Evolutionary conservation across 2,797 vertebrate species (phyloP), one percentile per base, ranked within the genome.

Genomic region (Rousettus madagascariensis): DNA sequence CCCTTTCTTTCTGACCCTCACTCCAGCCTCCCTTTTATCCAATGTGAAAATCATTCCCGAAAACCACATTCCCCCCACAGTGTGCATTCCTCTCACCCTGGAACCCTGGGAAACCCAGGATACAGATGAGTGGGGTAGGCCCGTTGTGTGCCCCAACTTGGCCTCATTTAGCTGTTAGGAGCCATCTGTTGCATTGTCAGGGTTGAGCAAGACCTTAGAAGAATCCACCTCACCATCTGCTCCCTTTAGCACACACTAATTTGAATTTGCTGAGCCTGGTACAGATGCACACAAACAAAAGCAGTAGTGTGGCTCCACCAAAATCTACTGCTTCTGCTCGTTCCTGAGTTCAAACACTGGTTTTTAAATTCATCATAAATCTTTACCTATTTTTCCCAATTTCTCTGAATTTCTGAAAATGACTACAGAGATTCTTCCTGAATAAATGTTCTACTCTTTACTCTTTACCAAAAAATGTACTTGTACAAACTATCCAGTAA

Each of bases 161-260:
- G 77, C 83, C 90, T 95, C 68, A 33, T 51, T 71, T 36, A 72
- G 36, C 74, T 86, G 26, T 68, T 75, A 53, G 36, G 20, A 57
- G 33, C 97, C 97, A 96, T 96, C 97, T 98, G 97, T 74, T 96
- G 88, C 96, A 66, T 30, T 22, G 86, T 49, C 19, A 78, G 88
- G 84, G 41, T 26, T 20, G 90, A 93, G 38, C 87, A 93, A 78
- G 89, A 78, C 78, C 82, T 8, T 0, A 61, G 90, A 92, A 88
- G 46, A 57, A 96, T 49, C 96, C 95, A 97, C 94, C 95, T 79
- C 85, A 66, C 96, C 97, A 97, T 97, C 97, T 98, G 96, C 90
- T 97, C 65, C 87, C 43, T 83, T 72, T 19, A 63, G 33, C 49
- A 80, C 59, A 65, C 2, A 17, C 72, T 22, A 22, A 2, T 80